A percentile compares a stretch with the other conserved stretches of the same genome.
These are phyloP conservation scores for Aphodius granarius DNA, from an alignment of 2,888 invertebrate genomes.

Conservation along the genomic window DNA sequence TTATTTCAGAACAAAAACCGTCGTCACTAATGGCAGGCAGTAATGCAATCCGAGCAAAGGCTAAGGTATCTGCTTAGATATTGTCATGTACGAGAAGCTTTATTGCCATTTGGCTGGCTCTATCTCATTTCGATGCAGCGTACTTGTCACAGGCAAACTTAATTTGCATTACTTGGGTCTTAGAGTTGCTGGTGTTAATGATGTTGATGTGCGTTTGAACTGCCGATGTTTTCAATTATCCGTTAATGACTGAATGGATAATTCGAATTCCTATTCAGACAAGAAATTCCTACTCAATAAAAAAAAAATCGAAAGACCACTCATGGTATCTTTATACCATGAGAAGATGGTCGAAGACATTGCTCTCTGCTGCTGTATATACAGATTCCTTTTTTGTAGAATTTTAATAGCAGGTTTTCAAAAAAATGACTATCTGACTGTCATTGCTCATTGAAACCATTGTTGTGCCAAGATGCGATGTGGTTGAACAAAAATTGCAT, in stretches of 20 bases:
- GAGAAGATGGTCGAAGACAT: not conserved
- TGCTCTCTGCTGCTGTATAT: no score
- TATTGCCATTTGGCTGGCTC: conserved; percentile 6
- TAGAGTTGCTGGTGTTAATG: conserved; percentile 31
- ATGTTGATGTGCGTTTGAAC: conserved; percentile 27
- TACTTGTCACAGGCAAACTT: conserved; percentile 24
- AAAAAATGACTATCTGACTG: no score
- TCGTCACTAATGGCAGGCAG: not conserved
- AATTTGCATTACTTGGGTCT: conserved; percentile 33
- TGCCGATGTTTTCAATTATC: conserved; percentile 27
- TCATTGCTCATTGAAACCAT: no score
- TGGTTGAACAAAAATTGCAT: no score
- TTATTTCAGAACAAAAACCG: not conserved
- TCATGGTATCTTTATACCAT: not conserved
- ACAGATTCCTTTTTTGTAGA: no score
- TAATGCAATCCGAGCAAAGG: conserved; percentile 1
- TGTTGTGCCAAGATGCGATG: no score
- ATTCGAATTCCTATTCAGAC: not conserved
- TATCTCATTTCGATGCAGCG: conserved; percentile 17
- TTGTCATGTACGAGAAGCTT: conserved; percentile 17
- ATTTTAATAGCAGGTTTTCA: no score
- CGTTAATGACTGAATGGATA: conserved; percentile 14
- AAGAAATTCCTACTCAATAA: no score
- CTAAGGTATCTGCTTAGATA: conserved; percentile 13
- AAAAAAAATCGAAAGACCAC: no score